Conservation (phyloP, 2,113 vertebrate species). For the Anser cygnoides region DNA sequence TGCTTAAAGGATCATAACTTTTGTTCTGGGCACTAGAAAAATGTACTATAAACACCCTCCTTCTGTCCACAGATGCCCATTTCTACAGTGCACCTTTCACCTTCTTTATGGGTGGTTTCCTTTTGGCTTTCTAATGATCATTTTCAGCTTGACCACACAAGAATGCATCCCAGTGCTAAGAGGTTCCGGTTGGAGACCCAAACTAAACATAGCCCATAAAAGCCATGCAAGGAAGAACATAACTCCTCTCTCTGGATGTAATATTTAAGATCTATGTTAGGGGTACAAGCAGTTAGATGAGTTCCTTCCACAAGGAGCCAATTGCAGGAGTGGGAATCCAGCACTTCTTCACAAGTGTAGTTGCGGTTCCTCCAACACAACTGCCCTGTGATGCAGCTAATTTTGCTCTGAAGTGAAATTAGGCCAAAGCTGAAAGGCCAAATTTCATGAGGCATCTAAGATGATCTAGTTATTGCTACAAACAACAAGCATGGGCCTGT, state of each 20-base stretch:
- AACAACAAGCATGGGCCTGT: neutral
- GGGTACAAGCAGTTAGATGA: neutral
- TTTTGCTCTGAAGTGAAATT: neutral
- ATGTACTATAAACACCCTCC: neutral
- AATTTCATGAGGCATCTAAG: neutral
- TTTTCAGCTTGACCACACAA: neutral
- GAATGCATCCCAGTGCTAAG: neutral
- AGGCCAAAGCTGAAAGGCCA: neutral
- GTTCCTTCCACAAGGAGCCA: neutral
- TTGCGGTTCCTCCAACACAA: neutral
- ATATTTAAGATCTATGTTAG: neutral
- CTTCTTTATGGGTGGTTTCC: neutral
- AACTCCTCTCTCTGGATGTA: neutral
- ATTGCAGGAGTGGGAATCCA: neutral
- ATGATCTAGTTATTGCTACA: neutral
- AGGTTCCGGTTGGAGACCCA: neutral
- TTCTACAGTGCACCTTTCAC: neutral
- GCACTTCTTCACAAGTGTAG: neutral
- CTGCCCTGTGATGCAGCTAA: rapidly evolving
- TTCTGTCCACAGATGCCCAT: neutral
- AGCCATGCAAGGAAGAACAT: neutral
- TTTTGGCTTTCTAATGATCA: neutral
- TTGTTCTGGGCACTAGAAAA: neutral
- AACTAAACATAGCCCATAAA: neutral
- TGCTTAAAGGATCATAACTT: neutral